phyloP scores from a whole-genome alignment of 2,797 vertebrate genomes.

The Hyperoplus lanceolatus region DNA sequence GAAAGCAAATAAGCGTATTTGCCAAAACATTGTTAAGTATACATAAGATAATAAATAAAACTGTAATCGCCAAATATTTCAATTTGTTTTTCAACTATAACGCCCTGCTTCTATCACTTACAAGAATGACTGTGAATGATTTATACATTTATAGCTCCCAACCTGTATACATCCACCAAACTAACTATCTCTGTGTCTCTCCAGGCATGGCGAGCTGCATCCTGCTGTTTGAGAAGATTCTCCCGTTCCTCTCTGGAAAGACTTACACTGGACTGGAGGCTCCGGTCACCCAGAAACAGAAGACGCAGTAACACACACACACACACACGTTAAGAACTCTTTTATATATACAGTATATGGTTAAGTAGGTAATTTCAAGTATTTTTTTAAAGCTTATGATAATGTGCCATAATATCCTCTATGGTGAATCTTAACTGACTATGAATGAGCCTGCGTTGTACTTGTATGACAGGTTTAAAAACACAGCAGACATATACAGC shows the following conservation, averaged over 20 bases:
- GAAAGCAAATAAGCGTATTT: not conserved
- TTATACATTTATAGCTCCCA: not conserved
- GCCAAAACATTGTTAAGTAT: not conserved
- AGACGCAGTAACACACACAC: constrained; percentile 21
- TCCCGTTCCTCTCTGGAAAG: constrained; percentile 75
- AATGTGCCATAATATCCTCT: not conserved
- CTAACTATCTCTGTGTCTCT: not conserved
- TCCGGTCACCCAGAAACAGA: constrained; percentile 51
- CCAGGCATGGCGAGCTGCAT: constrained; percentile 78
- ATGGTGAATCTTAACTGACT: not conserved
- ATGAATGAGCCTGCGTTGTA: not conserved
- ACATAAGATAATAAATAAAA: no score
- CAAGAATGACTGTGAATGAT: no score
- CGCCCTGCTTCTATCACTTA: not conserved
- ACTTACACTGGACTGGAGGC: constrained; percentile 1
- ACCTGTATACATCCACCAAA: not conserved
- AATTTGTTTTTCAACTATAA: no score
- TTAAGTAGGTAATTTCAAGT: no score
- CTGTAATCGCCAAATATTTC: no score
- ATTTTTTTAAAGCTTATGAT: not conserved
- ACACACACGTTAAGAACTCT: no score
- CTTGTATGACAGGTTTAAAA: not conserved
- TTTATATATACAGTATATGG: not conserved
- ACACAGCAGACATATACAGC: no score
- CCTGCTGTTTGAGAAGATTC: constrained; percentile 78